Conservation (phyloP, 2,888 invertebrate genomes). For the Cantharis flavilabris region DNA sequence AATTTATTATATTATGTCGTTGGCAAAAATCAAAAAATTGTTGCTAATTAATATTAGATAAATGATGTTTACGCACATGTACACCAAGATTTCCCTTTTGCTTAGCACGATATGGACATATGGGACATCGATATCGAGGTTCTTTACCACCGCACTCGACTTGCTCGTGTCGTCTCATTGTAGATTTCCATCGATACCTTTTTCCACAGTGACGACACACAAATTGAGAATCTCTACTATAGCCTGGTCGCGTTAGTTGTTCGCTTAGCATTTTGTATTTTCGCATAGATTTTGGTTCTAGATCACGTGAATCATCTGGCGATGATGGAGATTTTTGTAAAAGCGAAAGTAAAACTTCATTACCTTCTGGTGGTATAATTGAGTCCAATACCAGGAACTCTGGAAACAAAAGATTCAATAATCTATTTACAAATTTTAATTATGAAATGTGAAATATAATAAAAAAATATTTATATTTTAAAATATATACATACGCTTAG, state of each 20-base stretch:
- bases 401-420: slow-evolving; percentile 38
- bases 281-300: slow-evolving; percentile 51
- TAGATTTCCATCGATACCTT: slow-evolving; percentile 85
- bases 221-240: slow-evolving; percentile 62
- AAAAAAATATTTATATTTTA: neutral
- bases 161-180: slow-evolving; percentile 81
- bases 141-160: slow-evolving; percentile 83
- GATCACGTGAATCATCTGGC: slow-evolving; percentile 26
- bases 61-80: slow-evolving; percentile 79
- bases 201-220: slow-evolving; percentile 82
- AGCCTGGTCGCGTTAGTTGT: slow-evolving; percentile 40
- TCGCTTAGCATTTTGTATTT: slow-evolving; percentile 34
- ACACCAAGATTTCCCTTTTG: slow-evolving; percentile 83
- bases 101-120: slow-evolving; percentile 80
- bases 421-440: neutral
- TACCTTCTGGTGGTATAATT: slow-evolving; percentile 45
- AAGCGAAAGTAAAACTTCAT: slow-evolving; percentile 33
- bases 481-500: neutral
- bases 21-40: neutral
- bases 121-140: slow-evolving; percentile 80
- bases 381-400: slow-evolving; percentile 50
- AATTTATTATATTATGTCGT: neutral
- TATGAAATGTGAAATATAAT: neutral
- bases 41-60: neutral
- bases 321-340: slow-evolving; percentile 27